A percentile compares a stretch with the other conserved stretches of the same genome.
These are phyloP conservation scores for Myiagra hebetior DNA, from an alignment of 2,113 vertebrate species.

Conservation along the genomic window DNA sequence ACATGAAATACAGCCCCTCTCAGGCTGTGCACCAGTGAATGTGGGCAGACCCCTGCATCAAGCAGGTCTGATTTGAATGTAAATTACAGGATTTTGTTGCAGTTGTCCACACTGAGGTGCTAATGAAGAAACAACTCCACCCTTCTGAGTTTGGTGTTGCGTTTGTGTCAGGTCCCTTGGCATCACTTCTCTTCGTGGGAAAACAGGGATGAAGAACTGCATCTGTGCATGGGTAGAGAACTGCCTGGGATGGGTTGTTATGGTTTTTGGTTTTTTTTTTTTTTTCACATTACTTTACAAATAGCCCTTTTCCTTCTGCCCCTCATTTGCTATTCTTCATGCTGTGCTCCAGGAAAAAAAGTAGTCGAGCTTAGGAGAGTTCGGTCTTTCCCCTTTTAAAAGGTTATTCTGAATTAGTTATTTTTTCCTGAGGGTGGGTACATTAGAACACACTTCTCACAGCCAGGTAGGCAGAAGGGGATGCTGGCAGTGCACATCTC, in stretches of 20 bases:
- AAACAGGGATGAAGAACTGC: not conserved
- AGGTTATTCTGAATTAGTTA: not conserved
- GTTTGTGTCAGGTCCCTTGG: not conserved
- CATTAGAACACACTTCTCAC: not conserved
- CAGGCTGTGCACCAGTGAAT: not conserved
- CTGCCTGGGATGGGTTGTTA: not conserved
- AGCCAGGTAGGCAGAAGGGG: not conserved
- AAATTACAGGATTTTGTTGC: not conserved
- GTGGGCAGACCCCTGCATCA: not conserved
- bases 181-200: not conserved
- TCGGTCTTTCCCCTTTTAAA: not conserved
- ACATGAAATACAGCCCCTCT: not conserved
- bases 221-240: not conserved
- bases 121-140: not conserved
- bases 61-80: not conserved
- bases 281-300: not conserved
- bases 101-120: conserved; percentile 35
- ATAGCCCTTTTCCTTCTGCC: not conserved
- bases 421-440: not conserved
- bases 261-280: not conserved
- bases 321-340: not conserved
- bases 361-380: not conserved
- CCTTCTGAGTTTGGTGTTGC: not conserved
- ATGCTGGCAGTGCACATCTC: not conserved
- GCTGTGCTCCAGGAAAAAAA: not conserved